Base-by-base conservation (phyloP, 2,797 vertebrate species). In the Macroramphosus scolopax region DNA sequence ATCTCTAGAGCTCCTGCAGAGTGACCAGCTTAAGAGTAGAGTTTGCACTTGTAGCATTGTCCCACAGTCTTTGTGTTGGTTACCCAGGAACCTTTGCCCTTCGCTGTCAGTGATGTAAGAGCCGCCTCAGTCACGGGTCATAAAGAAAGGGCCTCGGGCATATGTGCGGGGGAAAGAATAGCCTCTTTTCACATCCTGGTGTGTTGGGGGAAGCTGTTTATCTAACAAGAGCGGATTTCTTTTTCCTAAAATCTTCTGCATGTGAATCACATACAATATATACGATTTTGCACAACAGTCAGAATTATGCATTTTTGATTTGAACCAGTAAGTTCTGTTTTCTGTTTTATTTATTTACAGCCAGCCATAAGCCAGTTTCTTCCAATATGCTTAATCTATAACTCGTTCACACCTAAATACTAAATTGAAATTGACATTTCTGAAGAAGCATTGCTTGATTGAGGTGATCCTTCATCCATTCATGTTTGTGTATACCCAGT, bases 71-170 rank as follows among this genome's bases (percentile, higher is more conserved):
- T 87, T 89, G 75, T 75, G 77, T 86, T 89, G 84, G 86, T 88
- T 89, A 86, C 83, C 75, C 82, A 67, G 72, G 72, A 88, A 88
- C 89, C 89, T 87, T 85, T 91, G 85, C 68, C 87, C 87, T 82
- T 49, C 9, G 68, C 84, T 89, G 88, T 88, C 89, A 89, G 84
- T 86, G 78, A 82, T 85, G 82, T 83, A 78, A 84, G 81, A 81
- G 77, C 68, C 59, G 75, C 80, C 86, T 87, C 86, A 77, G 89
- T 92, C 88, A 90, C 61, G 80, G 86, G 84, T 89, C 88, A 85
- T 89, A 87, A 89, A 86, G 72, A 80, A 78, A 83, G 80, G 81
- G 78, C 83, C 85, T 72, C 70, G 76, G 87, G 84, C 82, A 28
- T 80, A 74, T 67, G 42, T 75, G 71, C 63, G 54, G 61, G 48